phyloP scores from a whole-genome alignment of 2,113 vertebrate species.

The Phaethornis superciliosus region DNA sequence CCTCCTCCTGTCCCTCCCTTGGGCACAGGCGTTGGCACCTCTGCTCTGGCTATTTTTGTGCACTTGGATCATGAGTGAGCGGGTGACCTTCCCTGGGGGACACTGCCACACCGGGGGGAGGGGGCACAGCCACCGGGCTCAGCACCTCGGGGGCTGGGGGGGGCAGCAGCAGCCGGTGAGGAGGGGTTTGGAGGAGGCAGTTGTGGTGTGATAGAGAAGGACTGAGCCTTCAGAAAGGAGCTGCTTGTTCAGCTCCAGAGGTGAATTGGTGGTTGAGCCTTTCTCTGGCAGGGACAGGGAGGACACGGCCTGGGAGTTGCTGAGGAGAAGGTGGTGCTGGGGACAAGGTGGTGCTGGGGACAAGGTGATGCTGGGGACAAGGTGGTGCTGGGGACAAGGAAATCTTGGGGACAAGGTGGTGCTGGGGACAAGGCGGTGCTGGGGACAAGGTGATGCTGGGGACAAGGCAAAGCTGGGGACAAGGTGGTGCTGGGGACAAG shows the following conservation, averaged over 20 bases:
- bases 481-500: too few relatives aligned
- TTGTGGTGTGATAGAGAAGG: not conserved
- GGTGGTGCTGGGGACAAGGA: too few relatives aligned
- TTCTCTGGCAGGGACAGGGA: not conserved
- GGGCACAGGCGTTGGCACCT: not conserved
- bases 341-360: too few relatives aligned
- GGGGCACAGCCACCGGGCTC: not conserved
- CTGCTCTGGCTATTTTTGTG: slow-evolving; percentile 42
- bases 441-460: too few relatives aligned
- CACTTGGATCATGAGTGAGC: not conserved
- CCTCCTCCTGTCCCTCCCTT: not conserved
- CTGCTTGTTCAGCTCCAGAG: not conserved
- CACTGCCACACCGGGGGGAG: not conserved
- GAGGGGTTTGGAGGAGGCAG: not conserved
- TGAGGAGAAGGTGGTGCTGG: not conserved
- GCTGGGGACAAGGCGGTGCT: too few relatives aligned
- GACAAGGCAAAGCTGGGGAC: too few relatives aligned
- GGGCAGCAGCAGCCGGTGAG: not conserved
- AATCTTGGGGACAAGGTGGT: too few relatives aligned
- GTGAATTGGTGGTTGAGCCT: not conserved
- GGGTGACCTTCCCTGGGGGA: slow-evolving; percentile 7
- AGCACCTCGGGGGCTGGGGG: not conserved
- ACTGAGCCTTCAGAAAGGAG: not conserved
- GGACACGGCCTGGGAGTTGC: not conserved
- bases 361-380: not conserved